Conservation (phyloP, 1,140 invertebrate genomes). For the Camponotus pennsylvanicus region DNA sequence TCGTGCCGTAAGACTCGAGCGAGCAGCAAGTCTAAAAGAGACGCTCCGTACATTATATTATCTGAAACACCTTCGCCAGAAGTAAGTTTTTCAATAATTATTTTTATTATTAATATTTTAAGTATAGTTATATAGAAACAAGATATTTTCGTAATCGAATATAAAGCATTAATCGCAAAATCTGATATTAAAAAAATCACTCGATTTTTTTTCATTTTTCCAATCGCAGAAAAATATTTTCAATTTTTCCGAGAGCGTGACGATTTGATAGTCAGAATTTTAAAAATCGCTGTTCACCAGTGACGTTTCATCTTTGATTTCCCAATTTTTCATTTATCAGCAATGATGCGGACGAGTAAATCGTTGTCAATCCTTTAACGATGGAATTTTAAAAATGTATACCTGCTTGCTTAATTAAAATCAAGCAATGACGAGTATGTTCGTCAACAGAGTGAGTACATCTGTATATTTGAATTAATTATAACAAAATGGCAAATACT, state of each 20-base stretch:
- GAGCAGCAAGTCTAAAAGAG: no score
- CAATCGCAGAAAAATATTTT: not conserved
- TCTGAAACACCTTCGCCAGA: no score
- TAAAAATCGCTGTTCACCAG: constrained; percentile 1
- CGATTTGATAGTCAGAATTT: not conserved
- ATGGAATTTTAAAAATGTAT: no score
- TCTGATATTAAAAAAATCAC: not conserved
- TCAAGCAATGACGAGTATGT: no score
- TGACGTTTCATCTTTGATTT: constrained; percentile 9
- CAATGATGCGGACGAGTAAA: not conserved
- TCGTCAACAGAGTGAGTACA: no score
- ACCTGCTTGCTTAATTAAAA: no score
- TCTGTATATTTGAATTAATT: no score
- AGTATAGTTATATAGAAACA: not conserved
- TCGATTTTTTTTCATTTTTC: not conserved
- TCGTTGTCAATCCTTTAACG: not conserved
- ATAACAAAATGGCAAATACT: no score
- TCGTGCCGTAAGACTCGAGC: no score
- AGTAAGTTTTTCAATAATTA: not conserved
- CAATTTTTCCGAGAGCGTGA: not conserved
- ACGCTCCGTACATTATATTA: no score
- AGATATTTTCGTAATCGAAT: not conserved
- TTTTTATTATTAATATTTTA: not conserved
- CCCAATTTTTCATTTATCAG: not conserved
- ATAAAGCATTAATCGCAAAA: not conserved